phyloP scores from a whole-genome alignment of 2,888 invertebrate genomes.

The Incurvaria masculella region DNA sequence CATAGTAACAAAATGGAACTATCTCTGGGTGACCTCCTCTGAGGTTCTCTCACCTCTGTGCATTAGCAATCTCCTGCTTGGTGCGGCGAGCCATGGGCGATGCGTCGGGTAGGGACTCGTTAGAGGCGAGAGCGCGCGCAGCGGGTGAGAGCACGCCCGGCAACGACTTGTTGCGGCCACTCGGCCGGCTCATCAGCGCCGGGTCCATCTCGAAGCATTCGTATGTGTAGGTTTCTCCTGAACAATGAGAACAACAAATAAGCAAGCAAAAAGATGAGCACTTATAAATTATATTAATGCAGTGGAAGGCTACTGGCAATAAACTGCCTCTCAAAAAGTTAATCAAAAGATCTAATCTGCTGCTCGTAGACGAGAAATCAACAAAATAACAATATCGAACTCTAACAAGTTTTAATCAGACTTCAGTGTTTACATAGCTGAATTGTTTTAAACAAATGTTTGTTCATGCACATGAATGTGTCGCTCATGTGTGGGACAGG shows the following conservation, averaged over 20 bases:
- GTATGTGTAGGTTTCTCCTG: constrained; percentile 54
- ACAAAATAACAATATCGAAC: no score
- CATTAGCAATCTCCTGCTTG: constrained; percentile 92
- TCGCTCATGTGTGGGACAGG: no score
- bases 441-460: no score
- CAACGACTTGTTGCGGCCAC: constrained; percentile 24
- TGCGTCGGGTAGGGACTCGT: constrained; percentile 61
- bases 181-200: constrained; percentile 44
- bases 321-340: no score
- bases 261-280: neutral
- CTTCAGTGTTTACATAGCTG: no score
- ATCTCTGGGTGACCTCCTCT: no score
- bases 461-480: no score
- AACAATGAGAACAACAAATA: constrained; percentile 7
- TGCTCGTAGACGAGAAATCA: no score
- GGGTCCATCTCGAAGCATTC: constrained; percentile 62
- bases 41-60: constrained; percentile 68
- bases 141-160: constrained; percentile 32
- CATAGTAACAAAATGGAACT: no score
- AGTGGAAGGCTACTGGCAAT: neutral
- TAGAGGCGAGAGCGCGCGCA: constrained; percentile 32
- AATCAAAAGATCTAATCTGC: no score
- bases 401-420: no score
- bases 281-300: neutral
- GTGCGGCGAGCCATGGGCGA: constrained; percentile 92